phyloP scores from a whole-genome alignment of 92 coral and sea anemone species.

The Parazoanthus swiftii region DNA sequence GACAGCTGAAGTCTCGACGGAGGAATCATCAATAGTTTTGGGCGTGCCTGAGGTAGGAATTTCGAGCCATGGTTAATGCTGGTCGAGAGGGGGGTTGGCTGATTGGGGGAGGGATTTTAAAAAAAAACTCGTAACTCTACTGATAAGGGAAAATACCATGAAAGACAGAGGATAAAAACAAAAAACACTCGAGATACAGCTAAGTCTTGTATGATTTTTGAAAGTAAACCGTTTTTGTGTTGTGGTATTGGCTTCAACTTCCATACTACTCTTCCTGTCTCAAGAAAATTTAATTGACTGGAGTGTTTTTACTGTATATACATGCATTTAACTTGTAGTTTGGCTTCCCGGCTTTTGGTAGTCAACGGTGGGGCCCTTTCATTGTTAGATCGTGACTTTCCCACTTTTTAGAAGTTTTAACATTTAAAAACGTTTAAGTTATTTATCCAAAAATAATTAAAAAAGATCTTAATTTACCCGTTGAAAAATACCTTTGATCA shows the following conservation, averaged over 20 bases:
- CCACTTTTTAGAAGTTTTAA: no score
- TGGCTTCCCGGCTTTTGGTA: not conserved
- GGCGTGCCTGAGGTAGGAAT: conserved; percentile 56
- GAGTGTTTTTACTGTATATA: not conserved
- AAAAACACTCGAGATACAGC: not conserved
- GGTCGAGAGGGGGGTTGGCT: not conserved
- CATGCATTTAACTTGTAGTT: not conserved
- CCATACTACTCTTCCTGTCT: not conserved
- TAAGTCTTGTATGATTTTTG: no score
- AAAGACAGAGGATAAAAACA: not conserved
- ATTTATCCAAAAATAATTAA: no score
- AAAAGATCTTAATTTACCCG: no score
- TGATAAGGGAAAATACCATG: no score
- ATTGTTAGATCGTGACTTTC: no score
- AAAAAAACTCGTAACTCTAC: not conserved
- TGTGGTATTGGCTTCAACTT: no score
- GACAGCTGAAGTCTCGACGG: conserved; percentile 71
- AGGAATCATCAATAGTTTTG: conserved; percentile 52
- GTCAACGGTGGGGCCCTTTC: no score
- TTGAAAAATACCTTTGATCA: no score
- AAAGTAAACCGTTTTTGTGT: no score
- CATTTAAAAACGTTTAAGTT: no score
- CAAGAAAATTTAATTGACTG: not conserved
- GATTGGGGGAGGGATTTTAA: not conserved
- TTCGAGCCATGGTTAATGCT: not conserved